A percentile compares a stretch with the other conserved stretches of the same genome.
phyloP scores from a whole-genome alignment of 2,797 vertebrate genomes.

The Adrianichthys oophorus region DNA sequence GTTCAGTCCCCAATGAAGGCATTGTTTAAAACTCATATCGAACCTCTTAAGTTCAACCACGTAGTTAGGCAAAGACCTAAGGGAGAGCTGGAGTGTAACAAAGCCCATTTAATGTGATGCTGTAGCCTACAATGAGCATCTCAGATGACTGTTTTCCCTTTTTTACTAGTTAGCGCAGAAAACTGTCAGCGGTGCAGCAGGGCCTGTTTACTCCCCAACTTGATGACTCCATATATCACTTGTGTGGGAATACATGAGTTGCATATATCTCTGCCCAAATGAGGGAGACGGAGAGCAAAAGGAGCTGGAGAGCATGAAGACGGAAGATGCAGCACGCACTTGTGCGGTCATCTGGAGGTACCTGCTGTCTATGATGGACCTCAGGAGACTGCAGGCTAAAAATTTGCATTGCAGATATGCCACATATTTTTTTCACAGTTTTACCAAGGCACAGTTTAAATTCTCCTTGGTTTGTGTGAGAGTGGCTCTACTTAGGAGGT shows the following conservation, averaged over 20 bases:
- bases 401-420: conserved; percentile 65
- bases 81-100: conserved; percentile 35
- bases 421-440: conserved; percentile 35
- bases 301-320: conserved; percentile 29
- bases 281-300: conserved; percentile 24
- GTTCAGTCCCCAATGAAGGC: conserved; percentile 28
- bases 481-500: conserved; percentile 19
- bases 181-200: conserved; percentile 7
- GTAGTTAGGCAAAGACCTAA: conserved; percentile 29
- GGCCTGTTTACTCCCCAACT: conserved; percentile 36
- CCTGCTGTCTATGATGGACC: conserved; percentile 44
- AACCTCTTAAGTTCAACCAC: conserved; percentile 47
- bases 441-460: conserved; percentile 28
- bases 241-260: conserved; percentile 55
- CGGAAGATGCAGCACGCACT: conserved; percentile 41
- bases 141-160: conserved; percentile 27
- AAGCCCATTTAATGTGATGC: conserved; percentile 35
- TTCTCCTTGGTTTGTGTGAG: conserved; percentile 30
- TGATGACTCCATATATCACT: conserved; percentile 10
- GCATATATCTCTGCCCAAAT: conserved; percentile 50
- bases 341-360: conserved; percentile 26
- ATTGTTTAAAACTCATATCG: conserved; percentile 27
- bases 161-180: conserved; percentile 36
- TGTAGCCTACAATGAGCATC: conserved; percentile 39
- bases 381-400: conserved; percentile 30